Conservation (phyloP, 2,888 invertebrate species). For the Oligia fasciuncula region DNA sequence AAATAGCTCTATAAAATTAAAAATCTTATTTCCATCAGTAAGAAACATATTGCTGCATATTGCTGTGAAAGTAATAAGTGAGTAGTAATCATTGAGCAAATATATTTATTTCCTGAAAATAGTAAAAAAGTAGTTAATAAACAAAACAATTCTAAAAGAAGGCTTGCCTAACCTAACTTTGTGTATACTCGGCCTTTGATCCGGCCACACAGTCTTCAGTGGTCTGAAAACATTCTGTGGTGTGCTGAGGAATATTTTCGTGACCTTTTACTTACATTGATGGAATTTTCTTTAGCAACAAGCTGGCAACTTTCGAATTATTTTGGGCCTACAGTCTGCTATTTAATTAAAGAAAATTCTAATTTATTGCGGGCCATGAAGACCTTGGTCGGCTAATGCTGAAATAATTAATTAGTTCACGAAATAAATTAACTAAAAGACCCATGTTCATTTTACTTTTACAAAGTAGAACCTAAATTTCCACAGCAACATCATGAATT, state of each 20-base stretch:
- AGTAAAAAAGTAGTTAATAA: not conserved
- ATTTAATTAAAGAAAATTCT: not conserved
- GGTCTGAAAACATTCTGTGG: slow-evolving; percentile 6
- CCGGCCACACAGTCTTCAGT: not conserved
- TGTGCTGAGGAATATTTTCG: not conserved
- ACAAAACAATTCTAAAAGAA: not conserved
- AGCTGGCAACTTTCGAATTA: not conserved
- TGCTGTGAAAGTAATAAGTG: too few species aligned
- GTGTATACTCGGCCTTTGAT: not conserved
- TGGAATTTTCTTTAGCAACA: not conserved
- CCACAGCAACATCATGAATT: not conserved
- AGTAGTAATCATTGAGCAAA: not conserved
- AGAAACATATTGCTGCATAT: not conserved
- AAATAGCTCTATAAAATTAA: not conserved
- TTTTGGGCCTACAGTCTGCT: not conserved
- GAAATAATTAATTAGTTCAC: not conserved
- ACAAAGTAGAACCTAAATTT: not conserved
- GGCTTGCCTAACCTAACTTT: not conserved
- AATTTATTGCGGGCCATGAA: not conserved
- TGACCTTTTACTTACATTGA: not conserved
- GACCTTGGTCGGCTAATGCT: not conserved
- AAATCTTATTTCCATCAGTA: not conserved
- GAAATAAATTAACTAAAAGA: not conserved
- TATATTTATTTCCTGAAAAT: not conserved
- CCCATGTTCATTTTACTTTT: too few species aligned